Conservation (phyloP, 2,797 vertebrate species). For the Champsocephalus gunnari region DNA sequence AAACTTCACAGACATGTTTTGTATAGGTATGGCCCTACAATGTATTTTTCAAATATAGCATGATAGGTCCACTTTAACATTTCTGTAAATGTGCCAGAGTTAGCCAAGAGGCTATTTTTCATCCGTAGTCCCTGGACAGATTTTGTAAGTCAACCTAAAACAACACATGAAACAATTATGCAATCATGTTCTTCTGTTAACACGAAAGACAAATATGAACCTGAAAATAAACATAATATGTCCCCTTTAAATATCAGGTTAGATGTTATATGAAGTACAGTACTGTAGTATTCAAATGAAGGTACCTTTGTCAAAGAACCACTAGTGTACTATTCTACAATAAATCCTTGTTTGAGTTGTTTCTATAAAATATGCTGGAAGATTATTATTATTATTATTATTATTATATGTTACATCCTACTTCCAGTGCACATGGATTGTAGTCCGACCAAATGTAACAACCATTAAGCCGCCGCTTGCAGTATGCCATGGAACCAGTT, state of each 20-base stretch:
- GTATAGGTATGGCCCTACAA: too few relatives aligned
- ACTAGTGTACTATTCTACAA: background rate
- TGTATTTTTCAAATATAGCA: too few relatives aligned
- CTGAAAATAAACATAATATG: too few relatives aligned
- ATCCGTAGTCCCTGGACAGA: too few relatives aligned
- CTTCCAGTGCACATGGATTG: conserved; percentile 5
- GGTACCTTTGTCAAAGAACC: background rate
- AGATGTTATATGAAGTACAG: conserved; percentile 14
- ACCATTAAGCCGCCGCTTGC: background rate
- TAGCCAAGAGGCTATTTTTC: too few relatives aligned
- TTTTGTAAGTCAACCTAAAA: too few relatives aligned
- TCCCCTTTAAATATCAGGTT: conserved; percentile 24
- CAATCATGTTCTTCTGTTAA: too few relatives aligned
- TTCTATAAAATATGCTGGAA: background rate
- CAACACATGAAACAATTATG: too few relatives aligned
- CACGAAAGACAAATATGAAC: too few relatives aligned
- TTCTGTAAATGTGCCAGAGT: too few relatives aligned
- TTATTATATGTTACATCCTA: conserved; percentile 5
- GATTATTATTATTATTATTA: background rate
- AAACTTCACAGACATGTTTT: too few relatives aligned
- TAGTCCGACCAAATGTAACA: conserved; percentile 2
- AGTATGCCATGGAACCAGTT: conserved; percentile 6
- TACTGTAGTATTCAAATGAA: conserved; percentile 5
- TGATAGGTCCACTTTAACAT: too few relatives aligned
- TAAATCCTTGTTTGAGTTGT: background rate